Evolutionary conservation across 2,888 invertebrate species (phyloP).

Genomic region (Digitonthophagus gazella): DNA sequence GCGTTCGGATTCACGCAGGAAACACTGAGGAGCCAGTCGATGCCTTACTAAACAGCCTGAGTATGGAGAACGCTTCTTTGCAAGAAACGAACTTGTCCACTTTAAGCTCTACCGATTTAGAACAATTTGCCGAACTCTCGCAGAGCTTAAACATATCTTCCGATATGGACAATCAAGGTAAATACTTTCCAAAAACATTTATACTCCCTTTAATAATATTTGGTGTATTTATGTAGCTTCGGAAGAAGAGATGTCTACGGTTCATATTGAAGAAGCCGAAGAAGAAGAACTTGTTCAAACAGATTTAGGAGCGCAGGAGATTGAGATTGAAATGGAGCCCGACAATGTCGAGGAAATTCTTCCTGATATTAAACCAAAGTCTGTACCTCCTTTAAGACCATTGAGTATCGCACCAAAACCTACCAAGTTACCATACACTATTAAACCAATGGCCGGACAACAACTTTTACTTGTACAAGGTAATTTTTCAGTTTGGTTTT

Average conservation of each 20-base stretch:
- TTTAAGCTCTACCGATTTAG: slow-evolving; percentile 41
- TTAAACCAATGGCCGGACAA: slow-evolving; percentile 49
- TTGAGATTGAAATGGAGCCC: slow-evolving; percentile 45
- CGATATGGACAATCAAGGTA: slow-evolving; percentile 45
- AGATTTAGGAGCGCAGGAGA: slow-evolving; percentile 44
- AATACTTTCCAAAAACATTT: no score
- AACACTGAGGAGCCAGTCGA: slow-evolving; percentile 40
- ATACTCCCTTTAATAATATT: no score
- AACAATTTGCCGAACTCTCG: slow-evolving; percentile 45
- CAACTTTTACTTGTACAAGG: slow-evolving; percentile 54
- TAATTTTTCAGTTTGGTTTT: slow-evolving; percentile 24
- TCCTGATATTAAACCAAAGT: slow-evolving; percentile 39
- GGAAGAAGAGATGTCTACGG: slow-evolving; percentile 25
- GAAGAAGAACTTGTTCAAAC: slow-evolving; percentile 44
- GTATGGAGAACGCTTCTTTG: slow-evolving; percentile 39
- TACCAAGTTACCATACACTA: slow-evolving; percentile 44
- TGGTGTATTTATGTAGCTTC: slow-evolving; percentile 15
- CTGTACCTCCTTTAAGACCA: slow-evolving; percentile 46
- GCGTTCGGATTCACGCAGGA: slow-evolving; percentile 33
- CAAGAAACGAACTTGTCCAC: slow-evolving; percentile 38
- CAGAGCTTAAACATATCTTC: slow-evolving; percentile 42
- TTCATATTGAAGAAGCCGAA: slow-evolving; percentile 26
- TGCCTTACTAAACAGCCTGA: slow-evolving; percentile 40
- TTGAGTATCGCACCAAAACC: slow-evolving; percentile 58
- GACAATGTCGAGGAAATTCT: slow-evolving; percentile 41